Evolutionary conservation across 2,888 invertebrate genomes (phyloP).

Genomic region (Cephus pygmeus): DNA sequence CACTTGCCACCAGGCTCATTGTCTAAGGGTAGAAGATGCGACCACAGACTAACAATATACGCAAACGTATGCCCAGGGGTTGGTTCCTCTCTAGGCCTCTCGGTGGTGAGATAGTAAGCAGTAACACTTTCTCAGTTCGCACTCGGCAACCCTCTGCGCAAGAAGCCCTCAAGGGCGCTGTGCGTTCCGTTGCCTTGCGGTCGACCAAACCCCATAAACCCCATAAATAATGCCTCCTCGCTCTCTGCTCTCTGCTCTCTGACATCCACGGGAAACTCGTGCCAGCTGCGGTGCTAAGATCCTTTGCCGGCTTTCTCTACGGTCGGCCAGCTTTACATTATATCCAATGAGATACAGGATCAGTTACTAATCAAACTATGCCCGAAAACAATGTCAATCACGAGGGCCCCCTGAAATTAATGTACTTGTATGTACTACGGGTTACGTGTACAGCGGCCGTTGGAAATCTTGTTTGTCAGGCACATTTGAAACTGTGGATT

Average conservation of each 20-base stretch:
- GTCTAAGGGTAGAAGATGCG: conserved; percentile 28
- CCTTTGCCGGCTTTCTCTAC: no score
- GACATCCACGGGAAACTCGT: conserved; percentile 34
- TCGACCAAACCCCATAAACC: conserved; percentile 51
- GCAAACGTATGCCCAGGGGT: conserved; percentile 43
- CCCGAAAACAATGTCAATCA: no score
- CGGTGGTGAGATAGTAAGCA: conserved; percentile 47
- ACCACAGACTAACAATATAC: conserved; percentile 51
- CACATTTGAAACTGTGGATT: no score
- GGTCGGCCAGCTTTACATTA: no score
- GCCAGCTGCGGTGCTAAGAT: conserved; percentile 2
- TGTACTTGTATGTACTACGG: no score
- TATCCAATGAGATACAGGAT: no score
- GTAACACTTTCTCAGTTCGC: conserved; percentile 47
- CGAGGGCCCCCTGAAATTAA: no score
- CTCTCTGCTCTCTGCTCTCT: conserved; percentile 22
- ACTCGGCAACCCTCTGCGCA: conserved; percentile 39
- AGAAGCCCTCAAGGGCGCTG: conserved; percentile 44
- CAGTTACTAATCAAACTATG: no score
- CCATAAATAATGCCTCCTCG: conserved; percentile 50
- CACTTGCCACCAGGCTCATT: conserved; percentile 33
- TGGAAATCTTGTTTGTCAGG: no score
- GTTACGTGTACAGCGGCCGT: no score
- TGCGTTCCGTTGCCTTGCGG: conserved; percentile 49
- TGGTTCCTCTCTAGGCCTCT: conserved; percentile 25